Base-by-base conservation (phyloP, 1,140 invertebrate species). In the Orussus abietinus region DNA sequence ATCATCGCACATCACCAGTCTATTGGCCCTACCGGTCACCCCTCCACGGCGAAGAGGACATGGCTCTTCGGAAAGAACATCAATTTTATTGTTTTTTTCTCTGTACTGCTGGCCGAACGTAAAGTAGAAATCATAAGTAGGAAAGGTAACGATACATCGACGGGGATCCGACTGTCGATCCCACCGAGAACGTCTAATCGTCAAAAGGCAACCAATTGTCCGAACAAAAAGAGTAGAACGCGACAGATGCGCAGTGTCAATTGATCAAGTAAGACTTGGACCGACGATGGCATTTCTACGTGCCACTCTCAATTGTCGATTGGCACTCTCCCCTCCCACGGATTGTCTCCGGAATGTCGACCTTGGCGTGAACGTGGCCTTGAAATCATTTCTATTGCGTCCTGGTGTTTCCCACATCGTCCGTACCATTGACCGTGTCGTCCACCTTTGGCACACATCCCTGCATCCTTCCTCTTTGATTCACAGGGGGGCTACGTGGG, bases 41-140 rank as follows among this genome's bases (percentile, higher is more conserved):
- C 69, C 64, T 72, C 71, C 72, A 66, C 64, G 69, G 68, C 60
- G 68, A 74, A 75, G 73, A 74, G 73, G 72, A 69, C 64, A 74
- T 65, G 67, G 63, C 71, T 76, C 74, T 76, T 74, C 69, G 70
- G 65, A 75, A 75, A 76, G 70, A 75, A 74, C 66, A 74, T 70
- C 69, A 74, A 70, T 66, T 72, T 70, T 65, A 66, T 71, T 60
- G 56, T 59, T 66, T 59, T 63, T 58, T 47, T 44, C 51, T 39
- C 51, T 53, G 52, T 55, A 64, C 53, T 62, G 49, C 49, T 68
- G 61, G 52, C 57, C 67, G 61, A 69, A 72, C 64, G 66, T 69
- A 66, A 69, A 70, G 57, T n/a, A n/a, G 52, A 64, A 64, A 66
- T 64, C 57, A 64, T 57, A 62, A 60, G 55, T 55, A 53, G 49